Base-by-base conservation (phyloP, 2,888 invertebrate genomes). In the Eristalis intricaria region DNA sequence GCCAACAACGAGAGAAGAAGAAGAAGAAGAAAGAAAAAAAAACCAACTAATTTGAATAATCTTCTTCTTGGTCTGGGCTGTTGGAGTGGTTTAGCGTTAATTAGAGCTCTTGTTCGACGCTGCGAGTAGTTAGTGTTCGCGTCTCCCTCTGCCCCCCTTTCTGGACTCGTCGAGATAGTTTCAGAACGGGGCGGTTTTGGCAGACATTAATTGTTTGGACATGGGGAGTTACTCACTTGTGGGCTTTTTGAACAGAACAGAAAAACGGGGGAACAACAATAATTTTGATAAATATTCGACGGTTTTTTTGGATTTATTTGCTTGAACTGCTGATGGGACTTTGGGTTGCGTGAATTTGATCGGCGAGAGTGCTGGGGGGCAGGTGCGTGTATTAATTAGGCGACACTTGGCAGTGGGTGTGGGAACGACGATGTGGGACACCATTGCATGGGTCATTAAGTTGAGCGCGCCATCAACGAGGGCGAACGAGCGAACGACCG, bases 81-180 rank as follows among this genome's bases (percentile, higher is more conserved):
- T 43, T 85, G 60, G 64, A 77, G 85, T 82, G 85, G 82, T 77
- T 85, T 29, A 78, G 71, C 73, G 68, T 82, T 85, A 85, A 85
- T 85, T 82, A 79, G 82, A 77, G 81, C 73, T 85, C 85, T 79
- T 79, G 70, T 74, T 75, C 61, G 60, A 40, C 38, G 60, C 66
- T 70, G 29, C 63, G 70, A 73, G 76, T 75, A 70, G 56, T 76
- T 73, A 38, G 63, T 65, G 66, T 74, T 50, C 15, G 38, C n/a
- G 56, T 65, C 43, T 26, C 13, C n/a, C 58, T 70, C 58, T 26
- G 15, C 29, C 29, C 29, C 29, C 26, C 29, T 4, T 29, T n/a
- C 15, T 32, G 22, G 13, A 4, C n/a, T 8, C 11, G 26, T 10
- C 22, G 8, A 29, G 56, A 29, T 10, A 35, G 35, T 38, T 38